Conservation (phyloP, 2,888 invertebrate species). For the Caenorhabditis sulstoni region DNA sequence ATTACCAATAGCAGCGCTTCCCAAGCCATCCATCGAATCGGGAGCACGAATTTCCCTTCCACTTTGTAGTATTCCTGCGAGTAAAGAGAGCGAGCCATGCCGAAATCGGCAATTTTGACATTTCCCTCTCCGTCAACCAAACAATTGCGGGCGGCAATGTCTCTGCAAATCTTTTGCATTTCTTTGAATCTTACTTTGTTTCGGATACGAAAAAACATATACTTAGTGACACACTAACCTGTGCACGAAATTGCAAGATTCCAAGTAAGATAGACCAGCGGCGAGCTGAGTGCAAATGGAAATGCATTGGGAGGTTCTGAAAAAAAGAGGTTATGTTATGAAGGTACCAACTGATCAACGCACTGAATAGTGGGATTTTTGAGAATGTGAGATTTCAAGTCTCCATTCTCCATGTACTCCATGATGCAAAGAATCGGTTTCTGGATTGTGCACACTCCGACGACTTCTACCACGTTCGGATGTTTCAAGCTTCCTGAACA, state of each 20-base stretch:
- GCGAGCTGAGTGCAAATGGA: slow-evolving; percentile 85
- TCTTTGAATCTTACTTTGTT: too few relatives aligned
- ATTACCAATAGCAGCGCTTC: slow-evolving; percentile 72
- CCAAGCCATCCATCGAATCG: slow-evolving; percentile 84
- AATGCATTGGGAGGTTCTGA: slow-evolving; percentile 62
- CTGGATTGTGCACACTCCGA: slow-evolving; percentile 69
- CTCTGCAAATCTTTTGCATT: slow-evolving; percentile 45
- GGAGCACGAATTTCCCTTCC: slow-evolving; percentile 86
- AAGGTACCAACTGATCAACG: neutral
- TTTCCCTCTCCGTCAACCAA: slow-evolving; percentile 86
- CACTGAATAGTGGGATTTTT: slow-evolving; percentile 59
- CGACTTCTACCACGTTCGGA: slow-evolving; percentile 74
- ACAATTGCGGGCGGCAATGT: slow-evolving; percentile 88
- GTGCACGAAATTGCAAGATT: slow-evolving; percentile 92
- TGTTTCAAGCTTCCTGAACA: slow-evolving; percentile 70
- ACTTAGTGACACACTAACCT: too few relatives aligned
- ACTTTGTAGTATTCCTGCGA: slow-evolving; percentile 89
- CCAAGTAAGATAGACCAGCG: slow-evolving; percentile 91
- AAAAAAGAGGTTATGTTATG: neutral
- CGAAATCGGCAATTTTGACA: slow-evolving; percentile 87
- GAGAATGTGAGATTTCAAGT: slow-evolving; percentile 86
- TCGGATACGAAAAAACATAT: too few relatives aligned
- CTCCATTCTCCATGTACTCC: slow-evolving; percentile 91
- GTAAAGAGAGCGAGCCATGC: slow-evolving; percentile 89
- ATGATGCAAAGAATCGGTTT: slow-evolving; percentile 89